Evolutionary conservation across 2,888 invertebrate genomes (phyloP), one percentile per base, ranked within the genome.

Genomic region (Hypomecis atomaria): DNA sequence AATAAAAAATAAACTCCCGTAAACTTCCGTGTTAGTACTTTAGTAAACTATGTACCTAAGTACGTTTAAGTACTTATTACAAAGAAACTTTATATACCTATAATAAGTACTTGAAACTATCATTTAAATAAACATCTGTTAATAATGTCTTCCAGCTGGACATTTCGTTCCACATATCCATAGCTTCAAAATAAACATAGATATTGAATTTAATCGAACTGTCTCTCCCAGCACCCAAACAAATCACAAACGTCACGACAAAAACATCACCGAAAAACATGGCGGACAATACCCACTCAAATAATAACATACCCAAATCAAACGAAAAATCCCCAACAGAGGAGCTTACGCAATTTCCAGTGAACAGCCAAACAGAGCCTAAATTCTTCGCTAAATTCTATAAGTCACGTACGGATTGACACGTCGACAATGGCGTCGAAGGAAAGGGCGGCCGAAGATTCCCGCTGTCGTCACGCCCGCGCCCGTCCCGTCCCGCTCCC

Each of bases 321-420:
- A 61, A 57, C 45, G 64, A 57, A 58, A 60, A 65, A 60, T 52
- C 60, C 56, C 60, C 55, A 57, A 65, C 57, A 65, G 57, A 53
- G 52, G 40, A 59, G 53, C 57, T 65, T 65, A 49, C 57, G 60
- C 60, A 65, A 65, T 66, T 62, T 43, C 47, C 59, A 57, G 53
- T 50, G 52, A 67, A 70, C 62, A 67, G 65, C 40, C 66, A 77
- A 79, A 79, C 75, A 73, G 77, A 70, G 71, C 74, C 75, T 76
- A 73, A 77, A 52, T 52, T 52, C 40, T 3, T 52, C 40, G 52
- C 52, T 42, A 52, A 42, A 76, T 77, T 79, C 82, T 84, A 88
- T 88, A 85, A 84, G 84, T 86, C 85, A 85, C 79, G 77, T 80
- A 62, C 56, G 63, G 69, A 71, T 72, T 73, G 74, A 75, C 73